Percentiles rank a stretch among this genome's conserved stretches.
Conservation (phyloP, 92 coral and sea anemone genomes). For the Phymanthus crucifer region DNA sequence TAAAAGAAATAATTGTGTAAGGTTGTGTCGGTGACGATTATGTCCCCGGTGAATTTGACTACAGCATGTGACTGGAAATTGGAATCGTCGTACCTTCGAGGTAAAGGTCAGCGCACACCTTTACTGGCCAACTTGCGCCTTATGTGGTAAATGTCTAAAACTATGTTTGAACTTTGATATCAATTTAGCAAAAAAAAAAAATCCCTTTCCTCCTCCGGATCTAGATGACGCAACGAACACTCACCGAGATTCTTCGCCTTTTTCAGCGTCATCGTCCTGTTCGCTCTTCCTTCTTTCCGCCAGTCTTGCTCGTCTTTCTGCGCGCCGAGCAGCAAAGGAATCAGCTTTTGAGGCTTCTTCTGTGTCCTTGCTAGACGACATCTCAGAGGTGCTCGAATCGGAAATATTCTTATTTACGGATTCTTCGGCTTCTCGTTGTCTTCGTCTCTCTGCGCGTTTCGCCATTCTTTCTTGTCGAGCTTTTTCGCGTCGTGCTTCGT, state of each 20-base stretch:
- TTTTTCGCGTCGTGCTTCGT: conserved; percentile 36
- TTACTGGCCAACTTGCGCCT: neutral
- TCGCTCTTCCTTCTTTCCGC: conserved; percentile 33
- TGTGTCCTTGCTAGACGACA: conserved; percentile 43
- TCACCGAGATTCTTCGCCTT: conserved; percentile 45
- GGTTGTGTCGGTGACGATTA: too few species aligned
- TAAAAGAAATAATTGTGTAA: too few species aligned
- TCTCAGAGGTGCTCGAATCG: conserved; percentile 31
- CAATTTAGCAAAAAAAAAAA: too few species aligned
- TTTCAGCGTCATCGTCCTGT: conserved; percentile 24
- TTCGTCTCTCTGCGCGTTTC: conserved; percentile 40
- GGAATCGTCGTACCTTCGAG: neutral
- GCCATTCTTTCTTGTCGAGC: conserved; percentile 42
- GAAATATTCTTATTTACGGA: conserved; percentile 7
- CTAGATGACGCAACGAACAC: too few species aligned
- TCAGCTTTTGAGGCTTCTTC: conserved; percentile 22
- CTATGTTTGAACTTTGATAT: neutral
- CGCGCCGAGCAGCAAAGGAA: conserved; percentile 66
- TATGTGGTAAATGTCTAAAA: neutral
- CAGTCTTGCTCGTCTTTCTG: conserved; percentile 69
- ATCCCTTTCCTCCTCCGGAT: neutral
- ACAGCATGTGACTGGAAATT: too few species aligned
- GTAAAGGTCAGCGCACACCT: neutral
- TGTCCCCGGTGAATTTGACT: too few species aligned
- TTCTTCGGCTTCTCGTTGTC: conserved; percentile 39